Evolutionary conservation across 2,113 vertebrate genomes (phyloP), one percentile per base, ranked within the genome.

Genomic region (Zeus faber): DNA sequence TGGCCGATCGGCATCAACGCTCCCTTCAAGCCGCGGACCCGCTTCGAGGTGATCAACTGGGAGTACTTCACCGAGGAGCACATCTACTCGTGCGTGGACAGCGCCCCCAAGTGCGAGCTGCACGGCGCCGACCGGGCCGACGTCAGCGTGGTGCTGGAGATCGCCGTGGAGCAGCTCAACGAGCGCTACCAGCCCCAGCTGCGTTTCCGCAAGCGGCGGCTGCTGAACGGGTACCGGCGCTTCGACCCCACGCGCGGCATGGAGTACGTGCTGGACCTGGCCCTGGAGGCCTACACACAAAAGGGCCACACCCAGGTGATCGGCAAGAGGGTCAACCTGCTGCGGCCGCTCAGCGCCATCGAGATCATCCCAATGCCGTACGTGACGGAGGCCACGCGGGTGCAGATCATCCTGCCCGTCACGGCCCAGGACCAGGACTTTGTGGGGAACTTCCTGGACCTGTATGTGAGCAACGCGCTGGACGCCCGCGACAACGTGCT

Each of bases 361-460:
- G 96, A 99, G 71, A 96, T 99, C 29, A 92, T 99, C 57, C 96
- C 96, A 1, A 96, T 98, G 96, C 96, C 96, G 0, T 98, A 98
- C 0, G 95, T 98, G 58, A 99, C 96, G 0, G 96, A 98, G 81
- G 96, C 95, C 4, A 96, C 94, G 0, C 89, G 92, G 0, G 95
- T 98, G 66, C 96, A 97, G 72, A 82, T 98, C 13, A 94, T 99
- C 71, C 89, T 99, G n/a, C 96, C 96, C 0, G 87, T 98, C 49
- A 89, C 91, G 0, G 85, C 91, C 16, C 91, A 66, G 63, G 95
- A 91, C 54, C 89, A 73, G 57, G 91, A 92, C 70, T 92, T 77
- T 13, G 90, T 92, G 4, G 85, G 91, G 0, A 91, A 90, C 14
- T 99, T 98, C 81, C 88, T 99, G 3, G 94, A 97, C 78, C 90